Evolutionary conservation across 64 coral and sea anemone species (phyloP).

Genomic region (Porites lutea): DNA sequence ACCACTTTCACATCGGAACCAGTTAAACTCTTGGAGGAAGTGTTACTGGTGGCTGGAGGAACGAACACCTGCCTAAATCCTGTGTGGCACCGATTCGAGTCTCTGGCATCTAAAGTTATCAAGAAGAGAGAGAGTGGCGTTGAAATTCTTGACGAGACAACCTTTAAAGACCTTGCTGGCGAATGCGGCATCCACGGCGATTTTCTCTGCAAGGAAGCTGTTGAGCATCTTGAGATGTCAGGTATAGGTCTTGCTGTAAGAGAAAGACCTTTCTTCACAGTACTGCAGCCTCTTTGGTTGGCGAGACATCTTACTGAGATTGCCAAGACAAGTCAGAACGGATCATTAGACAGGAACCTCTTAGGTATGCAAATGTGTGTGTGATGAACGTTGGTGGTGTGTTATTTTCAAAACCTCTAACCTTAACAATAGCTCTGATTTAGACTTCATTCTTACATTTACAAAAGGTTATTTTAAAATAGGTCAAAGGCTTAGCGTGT

Average conservation of each 20-base stretch:
- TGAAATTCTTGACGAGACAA: constrained; percentile 25
- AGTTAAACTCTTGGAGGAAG: constrained; percentile 7
- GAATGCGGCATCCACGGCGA: constrained; percentile 65
- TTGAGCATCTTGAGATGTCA: constrained; percentile 13
- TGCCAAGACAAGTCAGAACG: not conserved
- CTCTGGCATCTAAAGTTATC: constrained; percentile 1
- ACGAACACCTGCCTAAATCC: not conserved
- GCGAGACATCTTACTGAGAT: constrained; percentile 43
- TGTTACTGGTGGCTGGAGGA: not conserved
- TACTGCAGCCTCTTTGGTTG: constrained; percentile 42
- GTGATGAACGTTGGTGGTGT: no score
- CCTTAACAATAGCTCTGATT: no score
- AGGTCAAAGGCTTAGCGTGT: no score
- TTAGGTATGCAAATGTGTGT: not conserved
- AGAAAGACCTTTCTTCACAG: constrained; percentile 7
- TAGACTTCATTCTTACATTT: not conserved
- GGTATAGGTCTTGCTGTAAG: constrained; percentile 32
- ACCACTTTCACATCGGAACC: constrained; percentile 41
- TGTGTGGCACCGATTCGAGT: constrained; percentile 16
- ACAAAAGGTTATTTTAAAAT: no score
- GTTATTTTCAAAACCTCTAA: no score
- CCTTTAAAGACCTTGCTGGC: constrained; percentile 30
- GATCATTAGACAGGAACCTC: not conserved
- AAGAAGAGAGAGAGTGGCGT: constrained; percentile 1
- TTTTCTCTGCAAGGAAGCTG: not conserved